These are phyloP conservation scores for Macquaria australasica DNA, from an alignment of 2,113 vertebrate genomes.

Conservation along the genomic window DNA sequence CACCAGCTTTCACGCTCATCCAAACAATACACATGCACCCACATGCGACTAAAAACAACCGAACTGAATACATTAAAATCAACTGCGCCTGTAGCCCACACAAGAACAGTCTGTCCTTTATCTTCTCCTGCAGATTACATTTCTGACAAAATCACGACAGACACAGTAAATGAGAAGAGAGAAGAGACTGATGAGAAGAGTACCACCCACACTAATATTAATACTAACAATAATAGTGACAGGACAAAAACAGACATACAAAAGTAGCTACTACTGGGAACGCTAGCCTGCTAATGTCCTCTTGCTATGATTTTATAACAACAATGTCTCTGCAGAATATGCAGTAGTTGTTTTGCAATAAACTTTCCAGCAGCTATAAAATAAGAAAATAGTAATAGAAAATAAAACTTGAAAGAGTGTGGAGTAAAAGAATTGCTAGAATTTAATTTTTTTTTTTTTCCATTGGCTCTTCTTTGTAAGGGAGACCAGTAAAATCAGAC, in stretches of 20 bases:
- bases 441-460: constrained; percentile 14
- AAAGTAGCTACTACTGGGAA: neutral
- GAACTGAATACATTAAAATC: constrained; percentile 51
- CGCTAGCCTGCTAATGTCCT: neutral
- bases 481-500: constrained; percentile 1
- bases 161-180: constrained; percentile 29
- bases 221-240: constrained; percentile 18
- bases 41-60: constrained; percentile 42
- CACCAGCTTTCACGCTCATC: constrained; percentile 36
- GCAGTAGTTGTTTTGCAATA: constrained; percentile 18
- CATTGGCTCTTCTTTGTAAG: constrained; percentile 16
- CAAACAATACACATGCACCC: constrained; percentile 55
- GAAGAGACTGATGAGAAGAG: constrained; percentile 29
- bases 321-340: neutral
- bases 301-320: neutral
- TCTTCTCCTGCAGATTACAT: constrained; percentile 48
- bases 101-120: constrained; percentile 39
- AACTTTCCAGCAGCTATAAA: constrained; percentile 13
- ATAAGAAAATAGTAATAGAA: neutral
- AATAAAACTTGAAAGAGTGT: neutral
- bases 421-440: neutral
- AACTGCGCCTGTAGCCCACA: constrained; percentile 39
- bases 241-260: neutral
- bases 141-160: constrained; percentile 39
- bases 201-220: constrained; percentile 23